phyloP scores from a whole-genome alignment of 2,113 vertebrate species.

The Nematolebias whitei region DNA sequence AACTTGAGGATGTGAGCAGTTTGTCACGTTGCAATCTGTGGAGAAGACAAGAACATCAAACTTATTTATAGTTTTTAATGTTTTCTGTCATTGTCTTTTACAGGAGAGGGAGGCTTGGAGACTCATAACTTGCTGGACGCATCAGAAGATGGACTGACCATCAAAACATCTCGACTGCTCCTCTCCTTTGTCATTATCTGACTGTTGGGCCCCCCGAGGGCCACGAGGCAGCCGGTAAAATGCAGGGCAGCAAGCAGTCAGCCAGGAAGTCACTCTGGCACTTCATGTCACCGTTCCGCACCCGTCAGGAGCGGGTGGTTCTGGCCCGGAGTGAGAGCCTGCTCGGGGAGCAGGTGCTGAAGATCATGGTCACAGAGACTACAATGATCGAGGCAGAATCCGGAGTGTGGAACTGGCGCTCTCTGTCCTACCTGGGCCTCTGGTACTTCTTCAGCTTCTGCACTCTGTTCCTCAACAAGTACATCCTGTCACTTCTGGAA shows the following conservation, averaged over 20 bases:
- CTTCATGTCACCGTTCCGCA: conserved; percentile 74
- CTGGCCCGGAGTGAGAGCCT: conserved; percentile 83
- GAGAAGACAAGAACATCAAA: too few relatives aligned
- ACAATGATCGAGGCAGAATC: conserved; percentile 89
- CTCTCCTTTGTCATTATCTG: not conserved
- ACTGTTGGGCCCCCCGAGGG: conserved; percentile 21
- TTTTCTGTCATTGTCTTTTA: too few relatives aligned
- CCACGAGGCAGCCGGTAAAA: conserved; percentile 26
- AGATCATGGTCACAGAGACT: conserved; percentile 94
- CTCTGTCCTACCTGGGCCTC: conserved; percentile 85
- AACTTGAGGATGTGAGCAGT: too few relatives aligned
- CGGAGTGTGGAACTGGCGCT: conserved; percentile 87
- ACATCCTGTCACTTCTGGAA: conserved; percentile 92
- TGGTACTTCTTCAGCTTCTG: conserved; percentile 99
- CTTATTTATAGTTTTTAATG: too few relatives aligned
- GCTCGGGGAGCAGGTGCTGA: conserved; percentile 85
- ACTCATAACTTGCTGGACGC: not conserved
- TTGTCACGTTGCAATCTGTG: too few relatives aligned
- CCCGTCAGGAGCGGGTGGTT: conserved; percentile 82
- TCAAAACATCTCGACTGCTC: not conserved
- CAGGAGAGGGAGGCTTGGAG: not conserved
- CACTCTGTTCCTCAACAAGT: conserved; percentile 97
- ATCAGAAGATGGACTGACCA: conserved; percentile 50
- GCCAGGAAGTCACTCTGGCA: conserved; percentile 60
- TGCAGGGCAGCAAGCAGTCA: conserved; percentile 58